Percentiles rank a stretch among this genome's conserved stretches.
These are phyloP conservation scores for Andrena haemorrhoa DNA, from an alignment of 2,888 invertebrate genomes.

Conservation along the genomic window DNA sequence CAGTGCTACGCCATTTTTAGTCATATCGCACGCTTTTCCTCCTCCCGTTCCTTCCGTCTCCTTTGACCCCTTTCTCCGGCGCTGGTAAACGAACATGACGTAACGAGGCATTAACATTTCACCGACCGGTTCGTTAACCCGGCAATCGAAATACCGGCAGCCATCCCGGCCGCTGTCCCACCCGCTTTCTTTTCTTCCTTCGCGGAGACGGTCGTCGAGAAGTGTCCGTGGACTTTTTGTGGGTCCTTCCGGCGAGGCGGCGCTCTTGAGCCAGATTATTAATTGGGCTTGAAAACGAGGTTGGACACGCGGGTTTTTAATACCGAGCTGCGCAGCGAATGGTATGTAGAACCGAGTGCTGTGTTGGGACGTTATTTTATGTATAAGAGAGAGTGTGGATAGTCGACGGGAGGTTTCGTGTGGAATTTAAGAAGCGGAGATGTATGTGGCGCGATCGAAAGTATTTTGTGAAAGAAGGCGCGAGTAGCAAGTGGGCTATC, in stretches of 20 bases:
- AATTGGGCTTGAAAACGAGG: neutral
- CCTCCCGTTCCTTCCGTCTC: slow-evolving; percentile 52
- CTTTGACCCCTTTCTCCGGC: slow-evolving; percentile 58
- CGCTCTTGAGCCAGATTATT: neutral
- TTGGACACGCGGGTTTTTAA: neutral
- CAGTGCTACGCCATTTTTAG: slow-evolving; percentile 60
- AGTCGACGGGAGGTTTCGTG: no score
- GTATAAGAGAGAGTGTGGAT: no score
- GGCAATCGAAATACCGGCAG: slow-evolving; percentile 39
- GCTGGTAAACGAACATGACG: slow-evolving; percentile 62
- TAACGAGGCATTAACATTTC: slow-evolving; percentile 64
- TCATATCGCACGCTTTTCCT: slow-evolving; percentile 52
- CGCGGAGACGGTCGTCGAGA: neutral
- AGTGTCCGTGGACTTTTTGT: neutral
- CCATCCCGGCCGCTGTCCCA: neutral
- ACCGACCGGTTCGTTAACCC: slow-evolving; percentile 61
- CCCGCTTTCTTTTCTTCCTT: neutral
- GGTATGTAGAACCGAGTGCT: neutral
- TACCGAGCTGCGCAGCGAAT: neutral
- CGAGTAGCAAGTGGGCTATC: no score
- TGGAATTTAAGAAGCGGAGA: no score
- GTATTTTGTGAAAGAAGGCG: no score
- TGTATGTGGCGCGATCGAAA: no score
- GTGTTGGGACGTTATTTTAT: no score
- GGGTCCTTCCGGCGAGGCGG: slow-evolving; percentile 7